Evolutionary conservation across 2,797 vertebrate species (phyloP), one percentile per base, ranked within the genome.

Genomic region (Cryptoprocta ferox): DNA sequence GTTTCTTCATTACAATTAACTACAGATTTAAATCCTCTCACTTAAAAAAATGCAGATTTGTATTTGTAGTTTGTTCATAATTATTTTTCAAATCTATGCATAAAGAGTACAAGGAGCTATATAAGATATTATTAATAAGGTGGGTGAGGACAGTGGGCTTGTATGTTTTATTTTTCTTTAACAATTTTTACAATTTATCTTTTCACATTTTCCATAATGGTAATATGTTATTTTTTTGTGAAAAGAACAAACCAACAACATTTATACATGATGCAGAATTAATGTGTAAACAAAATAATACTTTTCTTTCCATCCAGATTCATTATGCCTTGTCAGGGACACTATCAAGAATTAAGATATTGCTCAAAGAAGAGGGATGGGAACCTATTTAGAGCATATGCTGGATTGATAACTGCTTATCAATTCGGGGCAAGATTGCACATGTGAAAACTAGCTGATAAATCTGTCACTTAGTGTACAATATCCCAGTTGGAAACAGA

Each of bases 21-120:
- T 59, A 65, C 21, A 59, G 5, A 84, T 53, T 79, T 79, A 82
- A 45, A 45, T 3, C 42, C 42, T 8, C 8, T 45, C 42, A 45
- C 42, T 10, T 45, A 83, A n/a, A 61, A 53, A 53, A 18, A 53
- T n/a, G 5, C 30, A 63, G 5, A 35, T 84, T 94, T 81, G 3
- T 80, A 86, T 95, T 45, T 81, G 5, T 30, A 79, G 19, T 32
- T 42, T 63, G 3, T n/a, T 79, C 63, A 86, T 59, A 89, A 91
- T 91, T 93, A 94, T 81, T 96, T 92, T 35, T 93, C 63, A 93
- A 83, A 61, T 66, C 19, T 96, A 19, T 45, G 7, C 50, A 80
- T 79, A 86, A 26, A 85, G 16, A 45, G 59, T 83, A 1, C 24
- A 96, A 84, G 53, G 9, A 92, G 19, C 76, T 87, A 92, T 13